A percentile compares a stretch with the other conserved stretches of the same genome.
Evolutionary conservation across 2,888 invertebrate species (phyloP).

Genomic region (Eupithecia dodoneata): DNA sequence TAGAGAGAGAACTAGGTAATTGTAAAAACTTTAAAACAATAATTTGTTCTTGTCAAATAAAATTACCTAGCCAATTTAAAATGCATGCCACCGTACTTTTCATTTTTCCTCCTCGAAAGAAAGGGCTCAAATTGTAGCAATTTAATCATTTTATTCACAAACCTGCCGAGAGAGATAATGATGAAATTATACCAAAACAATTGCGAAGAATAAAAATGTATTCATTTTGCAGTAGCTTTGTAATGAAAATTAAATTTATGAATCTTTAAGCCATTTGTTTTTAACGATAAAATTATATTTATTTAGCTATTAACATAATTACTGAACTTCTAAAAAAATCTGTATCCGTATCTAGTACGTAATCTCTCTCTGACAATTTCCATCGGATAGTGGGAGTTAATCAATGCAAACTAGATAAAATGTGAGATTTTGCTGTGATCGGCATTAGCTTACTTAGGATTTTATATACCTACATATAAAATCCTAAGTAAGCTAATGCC

Average conservation of each 20-base stretch:
- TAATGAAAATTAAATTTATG: constrained; percentile 60
- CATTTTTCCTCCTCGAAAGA: constrained; percentile 47
- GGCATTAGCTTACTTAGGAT: too few species aligned
- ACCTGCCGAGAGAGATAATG: constrained; percentile 70
- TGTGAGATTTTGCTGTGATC: too few species aligned
- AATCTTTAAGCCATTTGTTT: constrained; percentile 26
- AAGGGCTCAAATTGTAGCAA: constrained; percentile 66
- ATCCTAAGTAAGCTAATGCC: too few species aligned
- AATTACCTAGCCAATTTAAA: constrained; percentile 46
- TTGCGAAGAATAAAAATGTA: constrained; percentile 75
- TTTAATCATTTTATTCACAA: constrained; percentile 75
- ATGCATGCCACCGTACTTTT: constrained; percentile 48
- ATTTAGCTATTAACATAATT: background rate
- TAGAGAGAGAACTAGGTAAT: background rate
- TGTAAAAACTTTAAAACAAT: background rate
- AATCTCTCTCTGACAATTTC: too few species aligned
- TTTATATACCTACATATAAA: too few species aligned
- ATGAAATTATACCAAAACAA: constrained; percentile 73
- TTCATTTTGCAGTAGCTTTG: constrained; percentile 64
- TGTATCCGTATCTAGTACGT: too few species aligned
- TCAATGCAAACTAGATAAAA: too few species aligned
- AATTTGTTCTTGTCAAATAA: constrained; percentile 24
- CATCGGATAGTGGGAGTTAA: too few species aligned
- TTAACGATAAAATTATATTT: background rate
- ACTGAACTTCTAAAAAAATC: too few species aligned